These are phyloP conservation scores for Agrilus cyanescens DNA, from an alignment of 2,888 invertebrate species.

Conservation along the genomic window DNA sequence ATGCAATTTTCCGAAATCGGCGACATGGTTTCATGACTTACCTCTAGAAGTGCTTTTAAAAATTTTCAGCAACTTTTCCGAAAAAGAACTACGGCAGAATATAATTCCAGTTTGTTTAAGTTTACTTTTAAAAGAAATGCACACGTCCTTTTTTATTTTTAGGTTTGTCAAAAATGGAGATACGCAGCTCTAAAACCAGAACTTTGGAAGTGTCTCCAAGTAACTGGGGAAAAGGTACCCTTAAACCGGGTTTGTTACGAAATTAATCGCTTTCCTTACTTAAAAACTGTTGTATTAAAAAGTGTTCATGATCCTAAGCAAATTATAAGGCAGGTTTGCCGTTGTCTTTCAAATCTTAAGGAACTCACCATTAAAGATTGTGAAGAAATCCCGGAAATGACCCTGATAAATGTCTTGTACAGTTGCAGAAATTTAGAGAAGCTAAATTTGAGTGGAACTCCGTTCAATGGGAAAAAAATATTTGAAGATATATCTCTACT, in stretches of 20 bases:
- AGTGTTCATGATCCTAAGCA: slow-evolving; percentile 16
- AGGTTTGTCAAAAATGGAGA: slow-evolving; percentile 23
- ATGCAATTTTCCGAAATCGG: not conserved
- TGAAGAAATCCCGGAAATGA: slow-evolving; percentile 11
- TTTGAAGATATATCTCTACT: slow-evolving; percentile 16
- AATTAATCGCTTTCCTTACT: slow-evolving; percentile 13
- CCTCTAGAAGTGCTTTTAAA: slow-evolving; percentile 14
- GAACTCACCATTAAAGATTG: slow-evolving; percentile 16
- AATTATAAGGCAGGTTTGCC: slow-evolving; percentile 19
- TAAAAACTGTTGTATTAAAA: slow-evolving; percentile 15
- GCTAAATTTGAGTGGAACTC: slow-evolving; percentile 19
- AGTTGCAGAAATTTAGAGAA: slow-evolving; percentile 17
- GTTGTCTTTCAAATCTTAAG: slow-evolving; percentile 16
- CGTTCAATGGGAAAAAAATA: slow-evolving; percentile 13
- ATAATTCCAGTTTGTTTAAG: slow-evolving; percentile 17
- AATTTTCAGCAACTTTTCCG: slow-evolving; percentile 17
- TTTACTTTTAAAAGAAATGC: not conserved
- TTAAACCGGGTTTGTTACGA: slow-evolving; percentile 17
- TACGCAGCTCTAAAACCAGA: slow-evolving; percentile 17
- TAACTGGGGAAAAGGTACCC: slow-evolving; percentile 14
- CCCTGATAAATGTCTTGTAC: slow-evolving; percentile 15
- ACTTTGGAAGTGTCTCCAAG: slow-evolving; percentile 17
- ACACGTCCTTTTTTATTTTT: slow-evolving; percentile 4
- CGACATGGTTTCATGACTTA: slow-evolving; percentile 18
- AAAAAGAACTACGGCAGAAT: slow-evolving; percentile 13